Conservation (phyloP, 2,113 vertebrate genomes). For the Pogonocichla stellata region DNA sequence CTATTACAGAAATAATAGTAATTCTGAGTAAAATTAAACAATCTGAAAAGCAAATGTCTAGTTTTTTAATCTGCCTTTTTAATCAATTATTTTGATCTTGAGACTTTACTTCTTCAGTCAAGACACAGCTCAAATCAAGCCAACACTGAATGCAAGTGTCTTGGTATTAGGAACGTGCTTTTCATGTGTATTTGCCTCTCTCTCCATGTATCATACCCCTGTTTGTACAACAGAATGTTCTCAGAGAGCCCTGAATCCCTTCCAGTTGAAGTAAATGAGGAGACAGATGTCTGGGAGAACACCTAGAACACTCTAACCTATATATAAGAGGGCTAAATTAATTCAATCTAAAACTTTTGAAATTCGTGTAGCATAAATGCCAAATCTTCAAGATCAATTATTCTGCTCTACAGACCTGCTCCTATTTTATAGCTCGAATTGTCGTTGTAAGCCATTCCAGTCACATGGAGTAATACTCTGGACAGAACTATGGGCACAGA, state of each 20-base stretch:
- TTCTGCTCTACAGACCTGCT: background rate
- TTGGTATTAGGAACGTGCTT: accelerated
- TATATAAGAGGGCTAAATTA: background rate
- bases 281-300: background rate
- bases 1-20: background rate
- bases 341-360: background rate
- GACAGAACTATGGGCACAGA: background rate
- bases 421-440: background rate
- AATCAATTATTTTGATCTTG: background rate
- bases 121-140: background rate
- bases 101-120: background rate
- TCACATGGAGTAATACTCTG: background rate
- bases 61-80: background rate
- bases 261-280: background rate
- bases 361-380: background rate
- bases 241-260: background rate
- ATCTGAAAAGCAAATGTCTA: background rate
- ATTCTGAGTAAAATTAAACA: background rate
- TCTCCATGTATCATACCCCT: background rate
- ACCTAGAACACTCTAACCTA: background rate
- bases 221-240: background rate
- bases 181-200: background rate
- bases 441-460: background rate
- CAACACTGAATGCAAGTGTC: background rate
- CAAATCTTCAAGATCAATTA: background rate